Evolutionary conservation across 1,140 invertebrate genomes (phyloP).

Genomic region (Drosophila sp.): DNA sequence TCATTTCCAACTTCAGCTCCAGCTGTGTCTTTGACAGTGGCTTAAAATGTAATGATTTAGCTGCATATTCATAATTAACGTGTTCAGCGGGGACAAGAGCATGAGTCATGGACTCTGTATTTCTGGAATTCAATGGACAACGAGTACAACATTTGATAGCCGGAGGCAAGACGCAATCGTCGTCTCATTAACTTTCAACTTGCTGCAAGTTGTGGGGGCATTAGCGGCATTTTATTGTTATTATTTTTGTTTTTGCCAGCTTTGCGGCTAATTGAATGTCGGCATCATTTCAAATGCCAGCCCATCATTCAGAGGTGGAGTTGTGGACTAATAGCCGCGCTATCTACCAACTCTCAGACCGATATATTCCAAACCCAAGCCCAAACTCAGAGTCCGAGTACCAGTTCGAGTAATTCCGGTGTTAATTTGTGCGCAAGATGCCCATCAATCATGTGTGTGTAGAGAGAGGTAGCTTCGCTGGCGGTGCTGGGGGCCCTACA

Average conservation of each 20-base stretch:
- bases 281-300: conserved; percentile 70
- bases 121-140: conserved; percentile 11
- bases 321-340: conserved; percentile 45
- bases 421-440: conserved; percentile 79
- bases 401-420: conserved; percentile 72
- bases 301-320: conserved; percentile 67
- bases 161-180: conserved; percentile 55
- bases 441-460: conserved; percentile 68
- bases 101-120: conserved; percentile 53
- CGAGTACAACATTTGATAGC: conserved; percentile 22
- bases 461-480: conserved; percentile 17
- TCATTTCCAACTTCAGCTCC: conserved; percentile 51
- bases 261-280: conserved; percentile 77
- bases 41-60: conserved; percentile 83
- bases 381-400: conserved; percentile 28
- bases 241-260: conserved; percentile 34
- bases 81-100: conserved; percentile 27
- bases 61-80: conserved; percentile 80
- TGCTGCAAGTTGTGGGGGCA: conserved; percentile 40
- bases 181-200: conserved; percentile 75
- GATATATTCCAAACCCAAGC: neutral
- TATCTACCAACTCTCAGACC: conserved; percentile 13
- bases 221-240: conserved; percentile 57
- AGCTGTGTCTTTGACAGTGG: conserved; percentile 76
- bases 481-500: conserved; percentile 23